Evolutionary conservation across 64 coral and sea anemone species (phyloP), one percentile per base, ranked within the genome.

Genomic region (Montipora cactus): DNA sequence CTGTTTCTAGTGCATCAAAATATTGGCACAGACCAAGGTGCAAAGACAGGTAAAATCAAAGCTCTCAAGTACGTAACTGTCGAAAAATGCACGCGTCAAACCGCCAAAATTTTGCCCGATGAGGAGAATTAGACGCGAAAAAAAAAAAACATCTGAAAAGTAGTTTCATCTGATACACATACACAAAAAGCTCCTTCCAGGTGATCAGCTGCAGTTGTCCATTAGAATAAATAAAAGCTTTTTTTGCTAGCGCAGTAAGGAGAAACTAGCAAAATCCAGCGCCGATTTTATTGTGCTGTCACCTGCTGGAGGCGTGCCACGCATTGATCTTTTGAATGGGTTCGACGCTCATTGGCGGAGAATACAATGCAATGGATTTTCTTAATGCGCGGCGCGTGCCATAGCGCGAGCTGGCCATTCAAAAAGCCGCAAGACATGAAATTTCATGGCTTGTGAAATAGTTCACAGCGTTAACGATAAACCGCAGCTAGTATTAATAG

Each of bases 311-410:
- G 91, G 80, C 67, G 91, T 86, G 91, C 52, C 23, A 87, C 87
- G 48, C 76, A 93, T 80, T 79, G 75, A 88, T 72, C 78, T 79
- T 80, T 55, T n/a, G 15, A 74, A 64, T 74, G 8, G 85, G 11
- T 47, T 18, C 74, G 18, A 47, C 51, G 52, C 44, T 81, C 73
- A 93, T 93, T 93, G 92, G 92, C 75, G 21, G 22, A 59, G 2
- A 20, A 68, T 5, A 93, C 72, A 93, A 93, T 88, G 69, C 25
- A 14, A 13, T 85, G 25, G 75, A 84, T 86, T 84, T 67, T 47
- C 83, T 87, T 93, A 84, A 87, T 93, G 75, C 73, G 45, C 23
- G 77, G 72, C 92, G 92, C 92, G 92, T 93, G 92, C 92, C 92
- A 18, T 8, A 78, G 48, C 84, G 85, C 79, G 80, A 84, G 55